Percentiles rank a stretch among this genome's conserved stretches.
Conservation (phyloP, 2,888 invertebrate species). For the Petrolisthes cinctipes region DNA sequence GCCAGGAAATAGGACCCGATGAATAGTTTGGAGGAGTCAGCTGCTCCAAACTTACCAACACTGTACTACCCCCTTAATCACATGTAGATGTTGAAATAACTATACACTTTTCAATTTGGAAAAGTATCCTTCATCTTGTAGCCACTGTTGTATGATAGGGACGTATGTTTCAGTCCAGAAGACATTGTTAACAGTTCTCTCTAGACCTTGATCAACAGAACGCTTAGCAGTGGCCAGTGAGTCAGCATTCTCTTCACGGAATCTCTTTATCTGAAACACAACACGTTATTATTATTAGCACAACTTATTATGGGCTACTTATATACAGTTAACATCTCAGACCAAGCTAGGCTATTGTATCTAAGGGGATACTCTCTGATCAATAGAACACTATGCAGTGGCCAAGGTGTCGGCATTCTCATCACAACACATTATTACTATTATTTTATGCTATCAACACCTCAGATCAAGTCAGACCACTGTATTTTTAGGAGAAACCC, state of each 20-base stretch:
- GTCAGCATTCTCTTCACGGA: constrained; percentile 76
- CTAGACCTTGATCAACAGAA: constrained; percentile 84
- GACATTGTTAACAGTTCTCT: constrained; percentile 84
- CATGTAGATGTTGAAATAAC: too few species aligned
- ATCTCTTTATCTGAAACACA: constrained; percentile 76
- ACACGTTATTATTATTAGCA: neutral
- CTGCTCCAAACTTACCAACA: too few species aligned
- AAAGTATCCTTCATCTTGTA: constrained; percentile 69
- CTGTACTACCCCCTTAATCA: too few species aligned
- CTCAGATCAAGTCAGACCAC: too few species aligned
- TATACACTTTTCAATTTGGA: neutral
- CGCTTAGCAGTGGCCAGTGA: constrained; percentile 82
- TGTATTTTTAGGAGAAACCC: too few species aligned
- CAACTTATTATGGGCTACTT: too few species aligned
- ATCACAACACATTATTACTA: too few species aligned
- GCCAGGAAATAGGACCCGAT: too few species aligned
- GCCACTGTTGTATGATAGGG: constrained; percentile 81
- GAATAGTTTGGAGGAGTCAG: too few species aligned
- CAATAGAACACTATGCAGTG: neutral
- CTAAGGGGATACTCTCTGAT: neutral
- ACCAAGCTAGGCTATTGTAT: neutral
- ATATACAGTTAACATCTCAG: too few species aligned
- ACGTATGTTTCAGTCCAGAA: constrained; percentile 86
- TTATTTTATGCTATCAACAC: too few species aligned
- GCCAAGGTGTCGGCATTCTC: too few species aligned